A percentile compares a stretch with the other conserved stretches of the same genome.
Evolutionary conservation across 2,113 vertebrate species (phyloP).

Genomic region (Panthera tigris): DNA sequence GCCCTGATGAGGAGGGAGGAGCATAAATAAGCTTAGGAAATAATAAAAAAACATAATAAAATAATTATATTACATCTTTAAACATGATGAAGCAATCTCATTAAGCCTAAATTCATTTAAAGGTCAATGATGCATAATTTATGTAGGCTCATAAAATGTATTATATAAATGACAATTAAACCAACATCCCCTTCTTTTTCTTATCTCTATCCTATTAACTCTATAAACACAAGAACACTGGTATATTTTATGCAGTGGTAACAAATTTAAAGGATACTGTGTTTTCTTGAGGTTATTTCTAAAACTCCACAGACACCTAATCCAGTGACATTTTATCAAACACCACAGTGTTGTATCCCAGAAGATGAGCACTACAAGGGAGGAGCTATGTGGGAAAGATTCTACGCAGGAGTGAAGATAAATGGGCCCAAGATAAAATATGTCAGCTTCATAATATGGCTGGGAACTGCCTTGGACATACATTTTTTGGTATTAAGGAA

Average conservation of each 20-base stretch:
- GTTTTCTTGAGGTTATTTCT: constrained; percentile 8
- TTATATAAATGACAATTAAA: constrained; percentile 48
- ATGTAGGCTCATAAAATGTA: constrained; percentile 34
- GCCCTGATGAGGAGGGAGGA: neutral
- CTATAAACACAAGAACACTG: neutral
- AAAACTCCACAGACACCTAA: neutral
- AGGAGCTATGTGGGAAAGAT: neutral
- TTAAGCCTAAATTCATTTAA: constrained; percentile 59
- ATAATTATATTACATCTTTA: constrained; percentile 54
- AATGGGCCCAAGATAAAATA: neutral
- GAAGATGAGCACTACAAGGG: neutral
- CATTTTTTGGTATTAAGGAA: neutral
- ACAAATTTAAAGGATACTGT: neutral
- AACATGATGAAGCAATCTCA: constrained; percentile 56
- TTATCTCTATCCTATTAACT: neutral
- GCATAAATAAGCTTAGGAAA: neutral
- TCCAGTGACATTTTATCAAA: neutral
- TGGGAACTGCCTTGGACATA: neutral
- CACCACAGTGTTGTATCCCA: neutral
- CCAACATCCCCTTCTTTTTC: neutral
- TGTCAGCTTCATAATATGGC: neutral
- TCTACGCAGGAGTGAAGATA: neutral
- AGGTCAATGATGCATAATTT: constrained; percentile 63
- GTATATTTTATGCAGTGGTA: neutral
- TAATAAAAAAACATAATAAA: constrained; percentile 31